Evolutionary conservation across 2,113 vertebrate species (phyloP), one percentile per base, ranked within the genome.

Genomic region (Variabilichromis moorii): DNA sequence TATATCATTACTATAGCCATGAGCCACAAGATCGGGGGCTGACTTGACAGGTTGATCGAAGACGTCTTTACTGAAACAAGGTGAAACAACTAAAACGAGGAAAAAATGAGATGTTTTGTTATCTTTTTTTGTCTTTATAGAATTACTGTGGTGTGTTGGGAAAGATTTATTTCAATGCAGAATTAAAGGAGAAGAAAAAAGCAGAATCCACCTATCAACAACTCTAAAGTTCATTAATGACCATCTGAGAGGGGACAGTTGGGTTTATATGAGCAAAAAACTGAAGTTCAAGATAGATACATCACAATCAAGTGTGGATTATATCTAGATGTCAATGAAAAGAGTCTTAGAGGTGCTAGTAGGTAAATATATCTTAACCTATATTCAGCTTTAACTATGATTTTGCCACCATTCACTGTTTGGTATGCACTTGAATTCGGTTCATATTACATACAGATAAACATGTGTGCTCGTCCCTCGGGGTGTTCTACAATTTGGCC

Each of bases 31-130:
- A 78, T 51, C 24, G 6, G 42, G 71, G 6, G 42, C 71, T 78
- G 45, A 78, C 45, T 78, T 78, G 73, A 78, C 73, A 78, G 73
- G 73, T 78, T 78, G 73, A 78, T 78, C 7, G 26, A 78, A 78
- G 73, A 33, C 7, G 2, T 78, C 79, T 55, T 17, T 26, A 37
- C 79, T 10, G 8, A 81, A 81, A 80, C n/a, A 54, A 80, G 33
- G 51, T 54, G 51, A 80, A 80, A 57, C 51, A 81, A 24, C n/a
- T 55, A 11, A 81, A 81, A 81, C 2, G 3, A 3, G 6, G 13
- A 12, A 54, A 57, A 81, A 42, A 42, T 51, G 0, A 13, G 73
- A 78, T 51, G 45, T n/a, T 78, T 50, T 78, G 73, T 78, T 78
- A 78, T 78, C 45, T 51, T 78, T 51, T 50, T 78, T 78, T 51